A percentile compares a stretch with the other conserved stretches of the same genome.
Evolutionary conservation across 2,113 vertebrate species (phyloP).

Genomic region (Myotis davidii): DNA sequence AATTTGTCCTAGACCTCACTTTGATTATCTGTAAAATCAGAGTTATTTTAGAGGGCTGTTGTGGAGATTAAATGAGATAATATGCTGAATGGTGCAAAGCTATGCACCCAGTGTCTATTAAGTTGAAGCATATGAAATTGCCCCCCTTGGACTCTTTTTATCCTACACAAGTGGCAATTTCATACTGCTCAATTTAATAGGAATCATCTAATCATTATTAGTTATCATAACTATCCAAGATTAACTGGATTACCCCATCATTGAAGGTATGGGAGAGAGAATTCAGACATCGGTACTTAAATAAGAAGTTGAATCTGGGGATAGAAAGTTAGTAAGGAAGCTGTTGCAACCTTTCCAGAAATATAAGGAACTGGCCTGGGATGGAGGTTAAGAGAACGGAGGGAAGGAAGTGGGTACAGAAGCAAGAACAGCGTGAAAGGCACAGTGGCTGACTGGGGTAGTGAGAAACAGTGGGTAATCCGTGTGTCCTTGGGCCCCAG

Average conservation of each 20-base stretch:
- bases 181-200: not conserved
- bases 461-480: not conserved
- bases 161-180: not conserved
- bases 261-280: not conserved
- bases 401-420: not conserved
- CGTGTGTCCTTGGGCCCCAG: too few relatives aligned
- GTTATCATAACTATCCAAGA: not conserved
- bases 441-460: not conserved
- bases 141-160: not conserved
- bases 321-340: not conserved
- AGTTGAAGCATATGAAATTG: not conserved
- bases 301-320: not conserved
- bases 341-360: not conserved
- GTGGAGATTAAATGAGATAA: slow-evolving; percentile 4
- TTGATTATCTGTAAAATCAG: not conserved
- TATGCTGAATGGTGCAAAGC: not conserved
- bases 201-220: not conserved
- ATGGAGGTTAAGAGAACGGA: not conserved
- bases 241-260: not conserved
- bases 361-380: not conserved
- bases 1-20: not conserved
- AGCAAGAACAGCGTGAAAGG: not conserved
- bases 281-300: not conserved
- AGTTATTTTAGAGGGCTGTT: not conserved
- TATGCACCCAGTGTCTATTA: not conserved